A percentile compares a stretch with the other conserved stretches of the same genome.
phyloP scores from a whole-genome alignment of 1,140 invertebrate species.

The Cherax destructor region DNA sequence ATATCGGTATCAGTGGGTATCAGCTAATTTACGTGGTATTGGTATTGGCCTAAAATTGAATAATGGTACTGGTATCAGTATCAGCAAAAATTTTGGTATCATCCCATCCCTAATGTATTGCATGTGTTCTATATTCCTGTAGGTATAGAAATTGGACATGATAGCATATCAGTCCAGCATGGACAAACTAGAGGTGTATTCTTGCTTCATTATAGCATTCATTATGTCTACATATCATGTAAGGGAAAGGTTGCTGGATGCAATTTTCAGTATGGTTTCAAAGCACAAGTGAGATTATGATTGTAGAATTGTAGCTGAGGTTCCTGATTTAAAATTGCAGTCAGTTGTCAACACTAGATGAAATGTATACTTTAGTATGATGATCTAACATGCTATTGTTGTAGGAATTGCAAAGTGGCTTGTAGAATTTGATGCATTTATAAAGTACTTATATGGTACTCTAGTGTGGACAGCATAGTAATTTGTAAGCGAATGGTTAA shows the following conservation, averaged over 20 bases:
- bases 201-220: neutral
- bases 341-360: neutral
- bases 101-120: neutral
- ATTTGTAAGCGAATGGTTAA: neutral
- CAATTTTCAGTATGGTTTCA: neutral
- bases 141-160: neutral
- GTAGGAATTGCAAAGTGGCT: neutral
- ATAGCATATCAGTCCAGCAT: neutral
- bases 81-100: too few species aligned
- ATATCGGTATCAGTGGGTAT: too few species aligned
- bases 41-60: too few species aligned
- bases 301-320: neutral
- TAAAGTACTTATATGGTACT: neutral
- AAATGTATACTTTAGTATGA: neutral
- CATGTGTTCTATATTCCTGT: neutral
- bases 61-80: too few species aligned
- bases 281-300: neutral
- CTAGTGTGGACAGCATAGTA: neutral
- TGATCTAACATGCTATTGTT: neutral
- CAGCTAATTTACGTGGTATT: too few species aligned
- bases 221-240: slow-evolving; percentile 1
- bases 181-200: neutral
- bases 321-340: neutral
- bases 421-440: neutral
- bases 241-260: neutral